Base-by-base conservation (phyloP, 1,140 invertebrate genomes). In the Triops longicaudatus region DNA sequence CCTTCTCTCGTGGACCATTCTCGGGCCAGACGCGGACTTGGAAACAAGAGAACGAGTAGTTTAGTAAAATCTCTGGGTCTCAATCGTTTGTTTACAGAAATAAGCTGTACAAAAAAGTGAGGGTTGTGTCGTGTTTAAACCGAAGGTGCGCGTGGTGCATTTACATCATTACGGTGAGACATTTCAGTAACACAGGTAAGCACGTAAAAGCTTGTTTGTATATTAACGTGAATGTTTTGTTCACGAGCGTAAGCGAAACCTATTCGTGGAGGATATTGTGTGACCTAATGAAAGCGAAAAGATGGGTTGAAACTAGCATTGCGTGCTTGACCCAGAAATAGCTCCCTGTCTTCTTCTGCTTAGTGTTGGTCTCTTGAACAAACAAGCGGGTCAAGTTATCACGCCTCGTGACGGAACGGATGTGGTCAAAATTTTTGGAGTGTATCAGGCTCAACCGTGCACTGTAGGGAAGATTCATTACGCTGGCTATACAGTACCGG, bases 1-100 rank as follows among this genome's bases (percentile, higher is more conserved):
- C 50, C 50, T 63, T 63, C 50, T 22, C 50, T 63, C 50, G 17
- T 63, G 50, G 50, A n/a, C 22, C 50, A 63, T 63, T 63, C 50
- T 22, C 50, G 50, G 50, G 50, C 50, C 50, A 63, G 50, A 63
- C 50, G 50, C 50, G 22, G 50, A 63, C 17, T 63, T 63, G 50
- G 50, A 63, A 63, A 63, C 50, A 63, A 63, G 50, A 63, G 5
- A 63, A 63, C 17, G 10, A 10, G 50, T 63, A 63, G 50, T 63
- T 63, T 63, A 63, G 50, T 63, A 9, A 63, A 17, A 22, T 63
- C 22, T 22, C 17, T 22, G 10, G 10, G 44, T 17, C 14, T 63
- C 14, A 63, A n/a, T 1, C 22, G 14, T 63, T 63, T 63, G 50
- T 63, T 63, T 63, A 63, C 50, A n/a, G 17, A 4, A n/a, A 37